These are phyloP conservation scores for Prionailurus viverrinus DNA, from an alignment of 2,113 vertebrate species.

Conservation along the genomic window DNA sequence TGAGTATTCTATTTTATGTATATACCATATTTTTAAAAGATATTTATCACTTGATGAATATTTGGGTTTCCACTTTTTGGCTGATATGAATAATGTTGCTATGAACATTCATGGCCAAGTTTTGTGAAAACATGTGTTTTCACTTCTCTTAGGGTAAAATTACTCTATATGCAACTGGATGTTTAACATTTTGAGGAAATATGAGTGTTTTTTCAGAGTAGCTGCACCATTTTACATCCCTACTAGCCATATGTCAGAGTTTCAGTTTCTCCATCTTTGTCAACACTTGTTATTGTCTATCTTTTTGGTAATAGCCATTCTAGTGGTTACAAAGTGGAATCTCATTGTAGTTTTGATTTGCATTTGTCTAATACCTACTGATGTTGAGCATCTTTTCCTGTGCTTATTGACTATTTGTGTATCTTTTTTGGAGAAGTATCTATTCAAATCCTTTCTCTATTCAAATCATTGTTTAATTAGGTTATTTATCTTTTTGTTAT, in stretches of 20 bases:
- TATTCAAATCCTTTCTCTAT: not conserved
- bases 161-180: not conserved
- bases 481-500: not conserved
- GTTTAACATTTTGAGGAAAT: not conserved
- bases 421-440: not conserved
- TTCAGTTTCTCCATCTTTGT: not conserved
- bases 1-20: not conserved
- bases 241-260: not conserved
- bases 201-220: not conserved
- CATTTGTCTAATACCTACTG: not conserved
- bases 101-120: not conserved
- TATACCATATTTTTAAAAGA: not conserved
- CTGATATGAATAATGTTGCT: not conserved
- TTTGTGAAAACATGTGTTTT: not conserved
- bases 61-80: not conserved
- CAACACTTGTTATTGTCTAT: not conserved
- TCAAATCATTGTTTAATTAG: not conserved
- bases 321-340: not conserved
- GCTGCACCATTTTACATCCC: not conserved
- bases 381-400: not conserved
- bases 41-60: not conserved
- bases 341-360: not conserved
- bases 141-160: not conserved
- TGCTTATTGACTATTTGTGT: not conserved
- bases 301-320: not conserved